Evolutionary conservation across 2,888 invertebrate genomes (phyloP).

Genomic region (Oeneis ivallda): DNA sequence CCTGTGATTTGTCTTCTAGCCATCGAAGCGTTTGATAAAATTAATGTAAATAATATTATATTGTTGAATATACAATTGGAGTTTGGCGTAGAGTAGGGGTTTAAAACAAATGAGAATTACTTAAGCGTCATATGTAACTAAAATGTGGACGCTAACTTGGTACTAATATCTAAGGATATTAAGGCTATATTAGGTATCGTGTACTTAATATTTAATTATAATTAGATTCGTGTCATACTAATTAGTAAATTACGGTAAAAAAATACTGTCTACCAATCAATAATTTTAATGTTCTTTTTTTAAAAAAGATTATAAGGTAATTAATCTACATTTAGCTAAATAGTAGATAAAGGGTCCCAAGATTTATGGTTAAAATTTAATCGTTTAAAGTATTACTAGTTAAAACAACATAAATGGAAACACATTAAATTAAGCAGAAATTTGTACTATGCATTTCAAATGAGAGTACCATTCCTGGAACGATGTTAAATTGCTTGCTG

Average conservation of each 20-base stretch:
- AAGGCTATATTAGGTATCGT: background rate
- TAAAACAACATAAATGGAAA: too few relatives aligned
- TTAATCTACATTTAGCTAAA: background rate
- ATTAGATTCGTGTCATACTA: slow-evolving; percentile 11
- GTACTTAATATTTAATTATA: slow-evolving; percentile 1
- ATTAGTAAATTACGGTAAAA: background rate
- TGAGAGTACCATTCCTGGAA: too few relatives aligned
- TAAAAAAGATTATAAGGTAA: background rate
- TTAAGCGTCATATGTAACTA: background rate
- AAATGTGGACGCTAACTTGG: slow-evolving; percentile 7
- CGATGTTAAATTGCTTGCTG: too few relatives aligned
- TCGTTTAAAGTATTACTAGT: too few relatives aligned
- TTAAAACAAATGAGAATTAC: slow-evolving; percentile 13
- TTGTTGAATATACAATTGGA: slow-evolving; percentile 57
- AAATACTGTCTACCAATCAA: background rate
- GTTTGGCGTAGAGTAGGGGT: slow-evolving; percentile 44
- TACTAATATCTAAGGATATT: slow-evolving; percentile 16
- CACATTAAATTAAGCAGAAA: too few relatives aligned
- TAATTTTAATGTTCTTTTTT: background rate
- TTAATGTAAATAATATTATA: slow-evolving; percentile 48
- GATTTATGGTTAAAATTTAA: background rate
- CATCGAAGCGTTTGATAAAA: slow-evolving; percentile 1
- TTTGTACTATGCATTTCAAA: too few relatives aligned
- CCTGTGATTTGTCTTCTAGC: too few relatives aligned
- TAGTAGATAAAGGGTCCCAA: background rate